Base-by-base conservation (phyloP, 2,888 invertebrate genomes). In the Spatulosminthurus flaviceps region DNA sequence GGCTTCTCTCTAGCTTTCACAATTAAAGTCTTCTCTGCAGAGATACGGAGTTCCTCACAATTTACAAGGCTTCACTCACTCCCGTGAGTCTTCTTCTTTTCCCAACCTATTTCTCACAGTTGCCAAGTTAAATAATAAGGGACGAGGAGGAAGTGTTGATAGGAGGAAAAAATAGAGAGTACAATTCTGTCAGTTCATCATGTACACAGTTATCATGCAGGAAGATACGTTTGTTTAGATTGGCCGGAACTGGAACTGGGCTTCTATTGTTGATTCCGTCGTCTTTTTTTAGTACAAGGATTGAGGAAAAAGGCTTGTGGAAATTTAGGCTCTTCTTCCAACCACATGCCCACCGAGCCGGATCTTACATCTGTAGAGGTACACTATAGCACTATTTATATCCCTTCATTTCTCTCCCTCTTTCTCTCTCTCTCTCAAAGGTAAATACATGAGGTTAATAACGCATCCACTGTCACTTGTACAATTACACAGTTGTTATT, bases 261-360 rank as follows among this genome's bases (percentile, higher is more conserved):
- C 34, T 34, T 34, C 34, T 34, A 34, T 34, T 34, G 34, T 34
- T 34, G 34, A 34, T 34, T 9, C 34, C 34, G 34, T 34, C 34
- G 34, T 34, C 5, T 34, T 34, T 34, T 34, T 7, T 4, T 34
- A n/a, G n/a, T n/a, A n/a, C n/a, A n/a, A n/a, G n/a, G n/a, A n/a
- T n/a, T n/a, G n/a, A n/a, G n/a, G 34, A 13, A 19, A 60, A 16
- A 60, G 60, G 16, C 4, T 13, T 60, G 60, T 60, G 60, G 60
- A 5, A 60, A 60, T 9, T 60, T 2, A 24, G 24, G 11, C 64
- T 64, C 24, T 26, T 24, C 24, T 26, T 26, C 2, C n/a, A 64
- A 64, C 64, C 64, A 64, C 64, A 64, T 64, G 64, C 64, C 26
- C 64, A 64, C 24, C 24, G 22, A 64, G 64, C 7, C 24, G 9